Evolutionary conservation across 2,113 vertebrate species (phyloP).

Genomic region (Dermatemys mawii): DNA sequence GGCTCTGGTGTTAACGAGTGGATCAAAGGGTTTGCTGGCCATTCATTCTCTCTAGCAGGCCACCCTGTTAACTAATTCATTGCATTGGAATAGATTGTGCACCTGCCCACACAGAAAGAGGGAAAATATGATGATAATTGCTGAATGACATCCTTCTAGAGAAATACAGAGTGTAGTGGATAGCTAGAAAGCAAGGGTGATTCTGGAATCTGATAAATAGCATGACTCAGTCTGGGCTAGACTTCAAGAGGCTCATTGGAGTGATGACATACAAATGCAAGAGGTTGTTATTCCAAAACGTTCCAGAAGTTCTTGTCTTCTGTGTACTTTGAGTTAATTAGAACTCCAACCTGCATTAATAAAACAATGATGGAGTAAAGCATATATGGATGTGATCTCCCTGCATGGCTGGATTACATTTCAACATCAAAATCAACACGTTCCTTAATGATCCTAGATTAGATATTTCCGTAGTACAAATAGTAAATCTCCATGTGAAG

Average conservation of each 20-base stretch:
- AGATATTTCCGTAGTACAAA: not conserved
- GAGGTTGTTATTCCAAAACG: slow-evolving; percentile 28
- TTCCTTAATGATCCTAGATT: not conserved
- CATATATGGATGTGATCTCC: not conserved
- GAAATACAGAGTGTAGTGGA: not conserved
- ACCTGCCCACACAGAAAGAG: not conserved
- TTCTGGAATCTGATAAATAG: slow-evolving; percentile 24
- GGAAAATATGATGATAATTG: not conserved
- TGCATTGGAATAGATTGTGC: not conserved
- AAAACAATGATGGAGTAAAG: not conserved
- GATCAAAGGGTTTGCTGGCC: not conserved
- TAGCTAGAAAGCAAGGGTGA: not conserved
- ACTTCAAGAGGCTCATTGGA: slow-evolving; percentile 29
- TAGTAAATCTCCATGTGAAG: not conserved
- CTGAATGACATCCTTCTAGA: not conserved
- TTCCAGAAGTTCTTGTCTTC: slow-evolving; percentile 6
- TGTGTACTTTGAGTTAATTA: slow-evolving; percentile 39
- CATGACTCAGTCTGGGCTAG: slow-evolving; percentile 34
- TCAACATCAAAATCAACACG: not conserved
- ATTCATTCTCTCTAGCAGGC: not conserved
- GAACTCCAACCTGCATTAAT: not conserved
- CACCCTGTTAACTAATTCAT: not conserved
- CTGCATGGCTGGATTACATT: not conserved
- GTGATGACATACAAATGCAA: slow-evolving; percentile 20
- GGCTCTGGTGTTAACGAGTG: not conserved